Conservation (phyloP, 2,888 invertebrate genomes). For the Stenolophus ochropezus region DNA sequence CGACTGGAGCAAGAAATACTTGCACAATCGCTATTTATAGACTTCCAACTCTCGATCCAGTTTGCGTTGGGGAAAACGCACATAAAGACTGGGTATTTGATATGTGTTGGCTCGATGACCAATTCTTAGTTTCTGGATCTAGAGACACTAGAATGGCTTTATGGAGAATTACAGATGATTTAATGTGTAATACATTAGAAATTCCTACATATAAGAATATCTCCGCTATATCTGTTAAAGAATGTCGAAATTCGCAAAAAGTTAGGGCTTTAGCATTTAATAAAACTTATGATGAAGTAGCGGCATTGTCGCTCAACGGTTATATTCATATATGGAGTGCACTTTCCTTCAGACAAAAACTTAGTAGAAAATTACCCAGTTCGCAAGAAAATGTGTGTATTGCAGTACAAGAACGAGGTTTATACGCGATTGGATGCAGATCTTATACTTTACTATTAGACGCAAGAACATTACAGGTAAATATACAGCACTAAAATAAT, state of each 20-base stretch:
- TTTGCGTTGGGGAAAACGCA: slow-evolving; percentile 92
- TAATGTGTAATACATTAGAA: slow-evolving; percentile 72
- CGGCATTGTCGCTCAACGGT: slow-evolving; percentile 93
- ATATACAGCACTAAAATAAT: too few relatives aligned
- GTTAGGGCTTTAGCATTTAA: slow-evolving; percentile 92
- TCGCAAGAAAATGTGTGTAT: slow-evolving; percentile 96
- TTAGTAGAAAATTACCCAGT: slow-evolving; percentile 90
- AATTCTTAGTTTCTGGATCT: slow-evolving; percentile 94
- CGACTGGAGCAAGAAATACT: slow-evolving; percentile 94
- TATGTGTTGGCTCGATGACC: slow-evolving; percentile 97
- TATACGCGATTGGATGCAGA: slow-evolving; percentile 96
- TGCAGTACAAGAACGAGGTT: slow-evolving; percentile 88
- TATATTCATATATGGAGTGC: slow-evolving; percentile 96
- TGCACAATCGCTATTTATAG: slow-evolving; percentile 94
- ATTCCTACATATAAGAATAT: slow-evolving; percentile 76
- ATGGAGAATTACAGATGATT: slow-evolving; percentile 83
- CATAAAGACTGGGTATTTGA: slow-evolving; percentile 95
- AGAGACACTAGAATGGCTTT: slow-evolving; percentile 93
- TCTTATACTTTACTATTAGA: slow-evolving; percentile 94
- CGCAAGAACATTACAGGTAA: slow-evolving; percentile 86
- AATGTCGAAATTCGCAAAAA: slow-evolving; percentile 85
- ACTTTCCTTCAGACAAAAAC: slow-evolving; percentile 90
- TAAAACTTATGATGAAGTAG: slow-evolving; percentile 88
- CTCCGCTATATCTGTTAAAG: slow-evolving; percentile 82
- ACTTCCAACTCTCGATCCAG: slow-evolving; percentile 95